Conservation (phyloP, 2,113 vertebrate species). For the Limnothrissa miodon region DNA sequence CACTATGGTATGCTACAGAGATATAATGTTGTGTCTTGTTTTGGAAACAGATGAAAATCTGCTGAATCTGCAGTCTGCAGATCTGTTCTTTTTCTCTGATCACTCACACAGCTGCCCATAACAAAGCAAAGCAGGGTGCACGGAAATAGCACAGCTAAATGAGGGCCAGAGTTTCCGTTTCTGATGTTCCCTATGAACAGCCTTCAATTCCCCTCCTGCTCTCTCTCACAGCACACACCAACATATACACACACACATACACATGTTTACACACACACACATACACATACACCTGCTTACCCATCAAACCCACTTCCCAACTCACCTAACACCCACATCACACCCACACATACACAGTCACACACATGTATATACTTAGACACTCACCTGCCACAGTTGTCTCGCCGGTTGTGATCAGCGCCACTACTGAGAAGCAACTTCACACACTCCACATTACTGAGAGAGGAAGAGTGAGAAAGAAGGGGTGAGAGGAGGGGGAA, state of each 20-base stretch:
- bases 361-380: constrained; percentile 12
- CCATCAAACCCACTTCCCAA: background rate
- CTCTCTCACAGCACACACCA: background rate
- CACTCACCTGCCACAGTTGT: constrained; percentile 89
- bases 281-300: too few relatives aligned
- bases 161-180: background rate
- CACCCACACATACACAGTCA: background rate
- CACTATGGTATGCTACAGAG: background rate
- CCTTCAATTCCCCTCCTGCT: background rate
- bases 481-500: background rate
- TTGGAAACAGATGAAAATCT: background rate
- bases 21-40: background rate
- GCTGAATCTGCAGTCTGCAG: background rate
- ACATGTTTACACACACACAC: background rate
- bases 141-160: background rate
- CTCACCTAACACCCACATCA: background rate
- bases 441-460: constrained; percentile 95
- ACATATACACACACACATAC: background rate
- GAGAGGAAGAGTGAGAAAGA: constrained; percentile 1
- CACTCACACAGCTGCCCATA: background rate
- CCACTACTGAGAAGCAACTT: constrained; percentile 92
- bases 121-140: background rate
- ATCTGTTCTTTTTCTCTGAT: background rate
- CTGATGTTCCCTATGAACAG: background rate
- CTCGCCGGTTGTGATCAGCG: constrained; percentile 90